phyloP scores from a whole-genome alignment of 1,140 invertebrate genomes.

The Aphelinus certus region DNA sequence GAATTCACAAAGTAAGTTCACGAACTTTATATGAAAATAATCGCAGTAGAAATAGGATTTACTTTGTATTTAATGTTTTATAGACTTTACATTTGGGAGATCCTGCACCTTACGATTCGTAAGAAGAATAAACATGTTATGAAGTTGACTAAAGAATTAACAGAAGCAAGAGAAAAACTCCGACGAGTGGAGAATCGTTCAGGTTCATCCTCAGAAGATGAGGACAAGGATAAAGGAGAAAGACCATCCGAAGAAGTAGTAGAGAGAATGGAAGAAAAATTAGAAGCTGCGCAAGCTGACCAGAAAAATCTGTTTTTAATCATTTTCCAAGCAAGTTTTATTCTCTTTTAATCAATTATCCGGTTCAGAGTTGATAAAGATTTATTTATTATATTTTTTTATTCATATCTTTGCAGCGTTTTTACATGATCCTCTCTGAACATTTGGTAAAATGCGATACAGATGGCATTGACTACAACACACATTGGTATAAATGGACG shows the following conservation, averaged over 20 bases:
- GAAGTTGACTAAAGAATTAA: constrained; percentile 83
- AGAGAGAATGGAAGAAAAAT: constrained; percentile 94
- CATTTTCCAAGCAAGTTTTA: constrained; percentile 82
- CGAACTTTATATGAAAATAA: constrained; percentile 17
- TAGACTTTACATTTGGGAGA: constrained; percentile 95
- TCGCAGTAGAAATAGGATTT: not conserved
- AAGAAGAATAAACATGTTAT: constrained; percentile 97
- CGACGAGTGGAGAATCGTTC: constrained; percentile 79
- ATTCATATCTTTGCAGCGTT: constrained; percentile 71
- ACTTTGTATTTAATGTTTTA: constrained; percentile 36
- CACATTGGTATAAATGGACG: constrained; percentile 97
- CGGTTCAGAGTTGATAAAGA: constrained; percentile 32
- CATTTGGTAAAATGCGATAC: constrained; percentile 94
- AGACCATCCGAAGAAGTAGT: constrained; percentile 87
- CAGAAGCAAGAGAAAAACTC: constrained; percentile 86
- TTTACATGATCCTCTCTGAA: constrained; percentile 98
- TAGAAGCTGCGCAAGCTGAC: constrained; percentile 94
- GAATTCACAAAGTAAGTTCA: constrained; percentile 87
- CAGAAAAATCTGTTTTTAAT: constrained; percentile 97
- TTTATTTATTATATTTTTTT: constrained; percentile 42
- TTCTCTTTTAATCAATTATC: constrained; percentile 13
- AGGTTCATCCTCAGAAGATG: constrained; percentile 82
- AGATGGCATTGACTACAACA: constrained; percentile 91
- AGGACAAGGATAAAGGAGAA: constrained; percentile 77
- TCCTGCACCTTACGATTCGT: constrained; percentile 93